phyloP scores from a whole-genome alignment of 2,888 invertebrate genomes.

The Epirrhoe alternata region DNA sequence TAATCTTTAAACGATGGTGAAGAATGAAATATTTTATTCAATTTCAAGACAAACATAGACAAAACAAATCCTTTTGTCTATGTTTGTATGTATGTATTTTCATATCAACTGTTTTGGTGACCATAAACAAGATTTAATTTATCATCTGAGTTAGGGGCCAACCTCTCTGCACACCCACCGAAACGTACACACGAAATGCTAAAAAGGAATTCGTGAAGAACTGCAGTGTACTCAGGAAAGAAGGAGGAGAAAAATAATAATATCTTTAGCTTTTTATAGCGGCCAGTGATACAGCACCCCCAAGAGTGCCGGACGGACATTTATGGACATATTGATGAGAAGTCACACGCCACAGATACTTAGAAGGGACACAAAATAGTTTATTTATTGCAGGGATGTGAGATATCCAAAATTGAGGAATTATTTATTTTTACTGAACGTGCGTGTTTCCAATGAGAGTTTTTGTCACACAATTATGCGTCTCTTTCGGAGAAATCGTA shows the following conservation, averaged over 20 bases:
- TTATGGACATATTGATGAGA: constrained; percentile 48
- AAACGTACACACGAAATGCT: too few relatives aligned
- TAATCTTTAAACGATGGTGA: too few relatives aligned
- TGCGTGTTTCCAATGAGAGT: constrained; percentile 10
- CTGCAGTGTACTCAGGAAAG: background rate
- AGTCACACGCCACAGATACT: constrained; percentile 30
- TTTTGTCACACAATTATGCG: background rate
- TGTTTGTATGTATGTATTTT: too few relatives aligned
- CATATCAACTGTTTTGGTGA: too few relatives aligned
- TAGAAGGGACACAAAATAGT: constrained; percentile 28
- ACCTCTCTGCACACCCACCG: too few relatives aligned
- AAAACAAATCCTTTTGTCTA: too few relatives aligned
- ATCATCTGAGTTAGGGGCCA: too few relatives aligned
- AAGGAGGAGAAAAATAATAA: constrained; percentile 56
- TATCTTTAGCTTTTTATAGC: constrained; percentile 57
- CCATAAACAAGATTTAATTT: too few relatives aligned
- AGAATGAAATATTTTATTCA: too few relatives aligned
- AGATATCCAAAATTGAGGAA: constrained; percentile 21
- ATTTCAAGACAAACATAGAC: too few relatives aligned
- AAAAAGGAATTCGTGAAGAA: background rate
- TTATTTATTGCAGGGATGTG: constrained; percentile 24
- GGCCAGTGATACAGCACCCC: constrained; percentile 47
- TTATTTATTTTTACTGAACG: constrained; percentile 23
- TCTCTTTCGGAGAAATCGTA: background rate
- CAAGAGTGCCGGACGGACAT: constrained; percentile 49